Conservation (phyloP, 2,888 invertebrate genomes). For the Phragmatobia fuliginosa region DNA sequence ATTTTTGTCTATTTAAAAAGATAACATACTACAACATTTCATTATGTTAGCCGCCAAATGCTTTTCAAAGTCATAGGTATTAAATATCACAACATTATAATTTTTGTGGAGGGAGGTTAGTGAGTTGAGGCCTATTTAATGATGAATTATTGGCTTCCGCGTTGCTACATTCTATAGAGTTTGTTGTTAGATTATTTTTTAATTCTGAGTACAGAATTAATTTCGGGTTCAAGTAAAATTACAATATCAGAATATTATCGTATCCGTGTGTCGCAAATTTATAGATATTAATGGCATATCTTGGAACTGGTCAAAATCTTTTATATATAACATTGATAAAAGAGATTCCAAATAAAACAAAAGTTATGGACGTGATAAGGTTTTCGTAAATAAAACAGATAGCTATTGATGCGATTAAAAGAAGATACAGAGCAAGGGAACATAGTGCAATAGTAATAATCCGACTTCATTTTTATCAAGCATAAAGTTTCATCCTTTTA, state of each 20-base stretch:
- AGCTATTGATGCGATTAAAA: neutral
- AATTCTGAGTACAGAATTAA: neutral
- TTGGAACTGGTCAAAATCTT: neutral
- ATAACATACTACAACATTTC: too few relatives aligned
- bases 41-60: slow-evolving; percentile 33
- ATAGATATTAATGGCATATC: neutral
- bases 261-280: neutral
- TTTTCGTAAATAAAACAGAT: neutral
- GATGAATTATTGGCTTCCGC: neutral
- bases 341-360: neutral
- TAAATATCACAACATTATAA: neutral
- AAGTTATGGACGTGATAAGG: neutral
- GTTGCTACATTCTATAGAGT: neutral
- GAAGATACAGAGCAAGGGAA: slow-evolving; percentile 19
- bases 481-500: slow-evolving; percentile 32
- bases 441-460: slow-evolving; percentile 39
- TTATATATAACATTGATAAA: neutral
- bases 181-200: neutral
- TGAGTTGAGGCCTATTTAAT: too few relatives aligned
- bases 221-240: neutral
- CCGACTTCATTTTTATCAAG: slow-evolving; percentile 33
- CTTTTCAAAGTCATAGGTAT: slow-evolving; percentile 29
- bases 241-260: neutral
- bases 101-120: neutral
- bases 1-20: neutral